Evolutionary conservation across 2,797 vertebrate species (phyloP).

Genomic region (Sebastiscus tertius): DNA sequence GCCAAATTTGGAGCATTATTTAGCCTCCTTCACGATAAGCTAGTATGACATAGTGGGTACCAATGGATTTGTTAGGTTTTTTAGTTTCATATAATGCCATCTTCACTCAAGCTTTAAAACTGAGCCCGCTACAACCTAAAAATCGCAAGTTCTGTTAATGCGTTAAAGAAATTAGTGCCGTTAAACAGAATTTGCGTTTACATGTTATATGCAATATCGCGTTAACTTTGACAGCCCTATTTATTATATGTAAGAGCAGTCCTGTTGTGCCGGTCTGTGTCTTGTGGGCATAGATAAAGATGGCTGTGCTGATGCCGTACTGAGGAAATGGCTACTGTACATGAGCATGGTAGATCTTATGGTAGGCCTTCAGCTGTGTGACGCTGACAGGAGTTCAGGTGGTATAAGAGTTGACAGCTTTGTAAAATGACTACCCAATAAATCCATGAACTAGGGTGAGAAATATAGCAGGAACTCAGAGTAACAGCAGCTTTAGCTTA

Average conservation of each 20-base stretch:
- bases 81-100: too few species aligned
- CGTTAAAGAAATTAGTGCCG: too few species aligned
- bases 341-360: not conserved
- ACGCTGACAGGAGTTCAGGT: not conserved
- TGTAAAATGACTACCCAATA: constrained; percentile 1
- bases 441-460: constrained; percentile 7
- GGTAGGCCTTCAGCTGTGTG: constrained; percentile 5
- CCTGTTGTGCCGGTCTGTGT: not conserved
- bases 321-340: not conserved
- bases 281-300: not conserved
- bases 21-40: too few species aligned
- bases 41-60: too few species aligned
- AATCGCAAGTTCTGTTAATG: too few species aligned
- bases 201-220: too few species aligned
- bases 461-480: constrained; percentile 4
- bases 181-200: too few species aligned
- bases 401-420: constrained; percentile 24
- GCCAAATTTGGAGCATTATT: too few species aligned
- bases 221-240: too few species aligned
- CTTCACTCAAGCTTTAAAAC: too few species aligned
- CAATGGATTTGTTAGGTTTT: too few species aligned
- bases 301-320: not conserved
- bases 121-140: too few species aligned
- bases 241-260: not conserved
- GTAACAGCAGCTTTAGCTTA: constrained; percentile 19